Percentiles rank a stretch among this genome's conserved stretches.
Evolutionary conservation across 2,797 vertebrate species (phyloP).

Genomic region (Serranus cabrilla): DNA sequence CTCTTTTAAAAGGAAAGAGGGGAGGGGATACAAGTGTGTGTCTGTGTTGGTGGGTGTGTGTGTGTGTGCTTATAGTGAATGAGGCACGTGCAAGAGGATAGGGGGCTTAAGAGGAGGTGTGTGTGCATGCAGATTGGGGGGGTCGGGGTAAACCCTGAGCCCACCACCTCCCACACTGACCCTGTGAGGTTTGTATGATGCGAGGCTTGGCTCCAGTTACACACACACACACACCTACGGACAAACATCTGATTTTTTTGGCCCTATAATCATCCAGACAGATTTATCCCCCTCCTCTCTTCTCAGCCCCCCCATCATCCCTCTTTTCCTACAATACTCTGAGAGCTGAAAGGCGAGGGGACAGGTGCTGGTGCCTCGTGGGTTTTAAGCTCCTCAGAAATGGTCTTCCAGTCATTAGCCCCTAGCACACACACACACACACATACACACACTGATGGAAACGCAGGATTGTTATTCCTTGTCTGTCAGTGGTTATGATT

Average conservation of each 20-base stretch:
- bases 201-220: constrained; percentile 15
- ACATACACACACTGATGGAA: constrained; percentile 30
- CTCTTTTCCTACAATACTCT: constrained; percentile 29
- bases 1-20: constrained; percentile 51
- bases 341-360: constrained; percentile 62
- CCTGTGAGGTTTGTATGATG: constrained; percentile 12
- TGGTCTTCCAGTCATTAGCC: constrained; percentile 46
- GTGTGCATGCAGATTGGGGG: constrained; percentile 55
- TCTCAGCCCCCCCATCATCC: constrained; percentile 3
- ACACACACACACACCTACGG: constrained; percentile 21
- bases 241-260: constrained; percentile 53
- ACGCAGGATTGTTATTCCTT: constrained; percentile 38
- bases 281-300: constrained; percentile 22
- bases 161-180: constrained; percentile 36
- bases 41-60: constrained; percentile 21
- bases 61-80: constrained; percentile 44
- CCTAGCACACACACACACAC: constrained; percentile 6
- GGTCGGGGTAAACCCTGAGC: constrained; percentile 31
- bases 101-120: constrained; percentile 54
- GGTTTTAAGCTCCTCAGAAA: constrained; percentile 52
- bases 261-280: constrained; percentile 53
- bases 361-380: constrained; percentile 66
- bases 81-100: constrained; percentile 54
- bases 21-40: constrained; percentile 25
- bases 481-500: constrained; percentile 69